Evolutionary conservation across 2,113 vertebrate species (phyloP).

Genomic region (Podocnemis expansa): DNA sequence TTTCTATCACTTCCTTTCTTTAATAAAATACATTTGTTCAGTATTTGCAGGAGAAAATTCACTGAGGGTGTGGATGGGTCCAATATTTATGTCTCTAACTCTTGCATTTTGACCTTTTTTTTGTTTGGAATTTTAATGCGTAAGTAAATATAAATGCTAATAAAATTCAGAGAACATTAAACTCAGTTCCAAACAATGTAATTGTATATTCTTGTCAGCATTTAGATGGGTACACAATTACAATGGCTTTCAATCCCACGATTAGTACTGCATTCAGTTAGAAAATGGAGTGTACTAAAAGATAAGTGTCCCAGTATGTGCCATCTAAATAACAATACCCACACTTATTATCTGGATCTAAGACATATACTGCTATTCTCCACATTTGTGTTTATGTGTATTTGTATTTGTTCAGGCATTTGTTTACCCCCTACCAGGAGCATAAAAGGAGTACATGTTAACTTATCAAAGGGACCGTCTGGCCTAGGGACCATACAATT

Average conservation of each 20-base stretch:
- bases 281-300: constrained; percentile 82
- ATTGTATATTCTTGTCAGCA: constrained; percentile 81
- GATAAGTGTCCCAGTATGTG: constrained; percentile 82
- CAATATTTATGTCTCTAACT: constrained; percentile 63
- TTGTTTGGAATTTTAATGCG: constrained; percentile 74
- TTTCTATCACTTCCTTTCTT: constrained; percentile 61
- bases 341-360: constrained; percentile 78
- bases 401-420: constrained; percentile 78
- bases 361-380: constrained; percentile 76
- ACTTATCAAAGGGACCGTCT: constrained; percentile 79
- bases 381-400: constrained; percentile 75
- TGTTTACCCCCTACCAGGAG: constrained; percentile 78
- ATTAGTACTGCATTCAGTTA: constrained; percentile 80
- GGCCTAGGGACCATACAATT: constrained; percentile 76
- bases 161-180: constrained; percentile 78
- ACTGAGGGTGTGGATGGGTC: constrained; percentile 33
- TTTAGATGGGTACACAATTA: constrained; percentile 82
- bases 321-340: constrained; percentile 82
- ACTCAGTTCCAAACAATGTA: constrained; percentile 80
- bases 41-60: constrained; percentile 38
- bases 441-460: constrained; percentile 79
- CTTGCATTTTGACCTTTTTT: constrained; percentile 64
- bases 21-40: constrained; percentile 58
- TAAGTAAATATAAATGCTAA: constrained; percentile 81
- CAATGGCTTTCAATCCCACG: constrained; percentile 79